Evolutionary conservation across 2,888 invertebrate genomes (phyloP).

Genomic region (Keiferia lycopersicella): DNA sequence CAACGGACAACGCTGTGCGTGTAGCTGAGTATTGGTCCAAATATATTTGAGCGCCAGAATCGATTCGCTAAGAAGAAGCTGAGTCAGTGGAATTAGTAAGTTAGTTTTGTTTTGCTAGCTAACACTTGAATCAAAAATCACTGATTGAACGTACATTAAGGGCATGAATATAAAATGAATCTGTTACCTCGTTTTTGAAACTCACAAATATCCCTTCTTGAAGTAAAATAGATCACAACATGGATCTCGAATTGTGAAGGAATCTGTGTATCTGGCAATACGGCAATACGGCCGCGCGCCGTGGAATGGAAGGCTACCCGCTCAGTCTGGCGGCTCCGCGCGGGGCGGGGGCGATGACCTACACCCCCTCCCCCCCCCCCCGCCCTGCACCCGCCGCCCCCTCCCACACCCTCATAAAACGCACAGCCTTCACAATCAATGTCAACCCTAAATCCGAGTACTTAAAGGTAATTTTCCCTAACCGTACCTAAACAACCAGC

Average conservation of each 20-base stretch:
- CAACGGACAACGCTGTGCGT: too few species aligned
- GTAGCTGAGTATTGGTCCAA: too few species aligned
- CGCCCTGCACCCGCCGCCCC: slow-evolving; percentile 42
- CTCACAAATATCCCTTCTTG: too few species aligned
- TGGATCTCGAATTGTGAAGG: not conserved
- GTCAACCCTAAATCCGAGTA: slow-evolving; percentile 59
- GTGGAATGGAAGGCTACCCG: slow-evolving; percentile 29
- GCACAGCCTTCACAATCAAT: slow-evolving; percentile 47
- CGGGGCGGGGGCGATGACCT: slow-evolving; percentile 64
- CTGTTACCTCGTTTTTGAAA: too few species aligned
- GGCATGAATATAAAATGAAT: too few species aligned
- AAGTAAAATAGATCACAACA: not conserved
- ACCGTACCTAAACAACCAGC: slow-evolving; percentile 43
- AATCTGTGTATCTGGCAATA: slow-evolving; percentile 9
- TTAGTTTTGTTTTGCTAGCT: too few species aligned
- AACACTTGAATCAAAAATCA: too few species aligned
- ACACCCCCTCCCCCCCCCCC: slow-evolving; percentile 50
- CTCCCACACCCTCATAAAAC: slow-evolving; percentile 36
- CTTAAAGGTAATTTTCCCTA: slow-evolving; percentile 54
- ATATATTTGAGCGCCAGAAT: too few species aligned
- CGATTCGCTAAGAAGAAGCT: too few species aligned
- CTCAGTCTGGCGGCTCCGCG: slow-evolving; percentile 42
- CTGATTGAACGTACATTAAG: too few species aligned
- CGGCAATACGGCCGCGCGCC: not conserved
- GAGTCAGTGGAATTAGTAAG: too few species aligned